A percentile compares a stretch with the other conserved stretches of the same genome.
phyloP scores from a whole-genome alignment of 1,140 invertebrate species.

The Mizuhopecten yessoensis region DNA sequence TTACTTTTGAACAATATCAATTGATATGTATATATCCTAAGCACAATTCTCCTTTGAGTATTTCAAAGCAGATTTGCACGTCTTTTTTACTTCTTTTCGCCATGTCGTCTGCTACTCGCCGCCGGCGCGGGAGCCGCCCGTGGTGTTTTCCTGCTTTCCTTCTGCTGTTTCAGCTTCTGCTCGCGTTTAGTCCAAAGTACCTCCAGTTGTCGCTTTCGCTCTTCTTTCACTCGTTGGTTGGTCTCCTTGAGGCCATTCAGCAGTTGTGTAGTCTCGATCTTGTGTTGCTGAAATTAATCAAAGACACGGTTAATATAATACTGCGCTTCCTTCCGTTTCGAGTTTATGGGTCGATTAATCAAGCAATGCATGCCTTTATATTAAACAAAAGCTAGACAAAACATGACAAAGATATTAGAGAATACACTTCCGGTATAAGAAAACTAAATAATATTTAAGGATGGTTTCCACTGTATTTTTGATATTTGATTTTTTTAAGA shows the following conservation, averaged over 20 bases:
- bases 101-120: conserved; percentile 11
- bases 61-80: not conserved
- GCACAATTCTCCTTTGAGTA: not conserved
- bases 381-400: too few relatives aligned
- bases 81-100: not conserved
- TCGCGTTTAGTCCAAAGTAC: conserved; percentile 72
- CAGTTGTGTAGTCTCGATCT: conserved; percentile 75
- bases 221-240: conserved; percentile 72
- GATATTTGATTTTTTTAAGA: too few relatives aligned
- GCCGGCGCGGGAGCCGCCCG: conserved; percentile 60
- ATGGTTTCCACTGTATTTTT: too few relatives aligned
- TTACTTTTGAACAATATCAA: too few relatives aligned
- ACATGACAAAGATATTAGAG: too few relatives aligned
- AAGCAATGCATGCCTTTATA: too few relatives aligned
- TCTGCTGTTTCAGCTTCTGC: conserved; percentile 62
- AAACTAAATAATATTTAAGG: too few relatives aligned
- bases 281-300: conserved; percentile 66
- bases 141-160: conserved; percentile 58
- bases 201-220: conserved; percentile 75
- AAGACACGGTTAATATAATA: too few relatives aligned
- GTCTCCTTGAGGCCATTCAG: conserved; percentile 73
- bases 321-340: too few relatives aligned
- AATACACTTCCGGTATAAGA: too few relatives aligned
- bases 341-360: too few relatives aligned
- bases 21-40: too few relatives aligned